These are phyloP conservation scores for Galeopterus variegatus DNA, from an alignment of 2,113 vertebrate species.

Conservation along the genomic window DNA sequence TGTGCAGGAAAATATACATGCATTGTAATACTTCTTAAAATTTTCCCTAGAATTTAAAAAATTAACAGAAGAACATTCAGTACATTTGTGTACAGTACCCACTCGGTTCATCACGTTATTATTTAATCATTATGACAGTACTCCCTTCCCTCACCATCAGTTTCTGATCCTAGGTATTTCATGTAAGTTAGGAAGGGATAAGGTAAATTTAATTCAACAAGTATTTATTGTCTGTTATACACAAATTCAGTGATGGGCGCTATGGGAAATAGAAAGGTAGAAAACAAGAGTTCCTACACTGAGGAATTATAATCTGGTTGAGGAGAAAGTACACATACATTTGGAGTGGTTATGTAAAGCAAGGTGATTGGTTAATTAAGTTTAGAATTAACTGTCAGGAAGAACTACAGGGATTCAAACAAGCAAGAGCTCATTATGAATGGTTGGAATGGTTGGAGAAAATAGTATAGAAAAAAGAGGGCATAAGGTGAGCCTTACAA, in stretches of 20 bases:
- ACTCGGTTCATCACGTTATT: background rate
- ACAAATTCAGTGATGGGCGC: background rate
- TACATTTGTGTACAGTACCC: background rate
- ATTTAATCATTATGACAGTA: background rate
- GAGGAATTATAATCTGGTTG: background rate
- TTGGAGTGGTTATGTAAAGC: background rate
- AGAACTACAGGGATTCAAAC: conserved; percentile 9
- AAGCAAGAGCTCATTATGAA: conserved; percentile 7
- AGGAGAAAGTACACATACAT: background rate
- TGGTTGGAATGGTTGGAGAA: background rate
- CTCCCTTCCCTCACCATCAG: background rate
- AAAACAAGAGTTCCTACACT: background rate
- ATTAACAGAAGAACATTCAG: conserved; percentile 8
- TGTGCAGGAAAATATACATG: background rate
- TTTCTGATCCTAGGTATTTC: background rate
- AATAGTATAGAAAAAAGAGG: background rate
- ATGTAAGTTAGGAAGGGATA: conserved; percentile 36
- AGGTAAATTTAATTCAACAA: conserved; percentile 6
- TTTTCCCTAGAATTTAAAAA: background rate
- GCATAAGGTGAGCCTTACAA: background rate
- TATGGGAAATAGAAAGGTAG: background rate
- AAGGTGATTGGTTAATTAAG: background rate
- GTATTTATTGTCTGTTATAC: background rate
- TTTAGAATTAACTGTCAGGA: background rate
- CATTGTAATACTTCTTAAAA: conserved; percentile 28